Conservation (phyloP, 1,140 invertebrate species). For the Drosophila ironensis region DNA sequence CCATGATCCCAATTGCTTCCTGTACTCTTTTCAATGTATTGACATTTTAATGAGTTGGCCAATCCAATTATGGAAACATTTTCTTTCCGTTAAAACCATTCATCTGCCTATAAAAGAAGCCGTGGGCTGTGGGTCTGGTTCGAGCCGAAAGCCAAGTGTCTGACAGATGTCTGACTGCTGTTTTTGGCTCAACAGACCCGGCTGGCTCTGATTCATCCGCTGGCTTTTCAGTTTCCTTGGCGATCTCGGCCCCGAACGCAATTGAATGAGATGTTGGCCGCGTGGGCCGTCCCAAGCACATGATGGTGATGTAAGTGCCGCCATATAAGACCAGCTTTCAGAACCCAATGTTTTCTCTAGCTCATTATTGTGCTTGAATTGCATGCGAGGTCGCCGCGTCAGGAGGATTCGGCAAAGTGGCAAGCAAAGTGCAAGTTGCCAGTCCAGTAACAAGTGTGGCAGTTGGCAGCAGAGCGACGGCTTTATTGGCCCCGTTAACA, state of each 20-base stretch:
- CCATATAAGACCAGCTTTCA: slow-evolving; percentile 26
- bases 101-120: neutral
- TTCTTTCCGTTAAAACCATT: no score
- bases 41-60: no score
- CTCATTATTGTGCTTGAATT: slow-evolving; percentile 20
- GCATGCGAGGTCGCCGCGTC: slow-evolving; percentile 68
- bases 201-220: slow-evolving; percentile 31
- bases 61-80: no score
- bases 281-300: slow-evolving; percentile 20
- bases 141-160: slow-evolving; percentile 5
- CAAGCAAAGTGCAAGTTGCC: neutral
- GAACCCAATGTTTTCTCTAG: slow-evolving; percentile 17
- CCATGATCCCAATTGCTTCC: no score
- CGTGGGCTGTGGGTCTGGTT: slow-evolving; percentile 13
- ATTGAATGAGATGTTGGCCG: neutral
- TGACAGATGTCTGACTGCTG: slow-evolving; percentile 52
- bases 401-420: slow-evolving; percentile 2
- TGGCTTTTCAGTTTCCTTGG: slow-evolving; percentile 20
- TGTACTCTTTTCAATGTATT: no score
- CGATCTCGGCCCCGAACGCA: slow-evolving; percentile 45
- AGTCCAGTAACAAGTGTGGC: slow-evolving; percentile 11
- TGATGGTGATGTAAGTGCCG: slow-evolving; percentile 64
- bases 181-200: slow-evolving; percentile 27
- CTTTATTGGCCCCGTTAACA: slow-evolving; percentile 63
- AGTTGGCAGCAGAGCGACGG: slow-evolving; percentile 24